These are phyloP conservation scores for Pseudocheirus occidentalis DNA, from an alignment of 2,797 vertebrate genomes.

Conservation along the genomic window DNA sequence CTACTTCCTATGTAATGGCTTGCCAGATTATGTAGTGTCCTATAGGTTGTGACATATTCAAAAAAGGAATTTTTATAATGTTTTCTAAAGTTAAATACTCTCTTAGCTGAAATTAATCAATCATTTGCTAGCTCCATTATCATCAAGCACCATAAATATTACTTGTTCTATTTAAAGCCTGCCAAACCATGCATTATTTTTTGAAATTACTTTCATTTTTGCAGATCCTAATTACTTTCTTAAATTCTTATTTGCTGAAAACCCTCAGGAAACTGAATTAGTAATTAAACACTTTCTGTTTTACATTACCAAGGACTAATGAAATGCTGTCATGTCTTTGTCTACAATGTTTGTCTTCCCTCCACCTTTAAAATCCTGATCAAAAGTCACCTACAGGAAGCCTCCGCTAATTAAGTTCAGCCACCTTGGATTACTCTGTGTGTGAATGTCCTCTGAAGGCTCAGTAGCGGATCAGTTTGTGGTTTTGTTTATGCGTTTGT, in stretches of 20 bases:
- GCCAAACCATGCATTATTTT: constrained; percentile 78
- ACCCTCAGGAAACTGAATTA: constrained; percentile 75
- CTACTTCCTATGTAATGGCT: not conserved
- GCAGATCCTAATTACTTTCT: constrained; percentile 75
- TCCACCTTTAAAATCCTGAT: constrained; percentile 52
- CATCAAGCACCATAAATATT: constrained; percentile 69
- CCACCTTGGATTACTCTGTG: constrained; percentile 10
- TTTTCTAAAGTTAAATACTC: constrained; percentile 6
- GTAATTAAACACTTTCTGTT: constrained; percentile 74
- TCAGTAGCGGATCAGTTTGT: not conserved
- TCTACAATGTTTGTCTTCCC: constrained; percentile 33
- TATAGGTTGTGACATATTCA: not conserved
- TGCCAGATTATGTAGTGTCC: not conserved
- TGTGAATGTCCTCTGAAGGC: constrained; percentile 41
- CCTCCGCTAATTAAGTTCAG: constrained; percentile 42
- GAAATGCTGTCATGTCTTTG: constrained; percentile 27
- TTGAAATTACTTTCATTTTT: constrained; percentile 79
- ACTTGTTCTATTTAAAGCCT: constrained; percentile 75
- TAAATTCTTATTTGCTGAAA: constrained; percentile 77
- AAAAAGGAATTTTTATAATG: not conserved
- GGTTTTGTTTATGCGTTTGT: constrained; percentile 52
- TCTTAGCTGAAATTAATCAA: constrained; percentile 33
- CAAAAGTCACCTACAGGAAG: constrained; percentile 36
- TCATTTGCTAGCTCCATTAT: constrained; percentile 15
- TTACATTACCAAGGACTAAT: constrained; percentile 50